Percentiles rank a stretch among this genome's conserved stretches.
Evolutionary conservation across 2,797 vertebrate species (phyloP).

Genomic region (Artibeus jamaicensis): DNA sequence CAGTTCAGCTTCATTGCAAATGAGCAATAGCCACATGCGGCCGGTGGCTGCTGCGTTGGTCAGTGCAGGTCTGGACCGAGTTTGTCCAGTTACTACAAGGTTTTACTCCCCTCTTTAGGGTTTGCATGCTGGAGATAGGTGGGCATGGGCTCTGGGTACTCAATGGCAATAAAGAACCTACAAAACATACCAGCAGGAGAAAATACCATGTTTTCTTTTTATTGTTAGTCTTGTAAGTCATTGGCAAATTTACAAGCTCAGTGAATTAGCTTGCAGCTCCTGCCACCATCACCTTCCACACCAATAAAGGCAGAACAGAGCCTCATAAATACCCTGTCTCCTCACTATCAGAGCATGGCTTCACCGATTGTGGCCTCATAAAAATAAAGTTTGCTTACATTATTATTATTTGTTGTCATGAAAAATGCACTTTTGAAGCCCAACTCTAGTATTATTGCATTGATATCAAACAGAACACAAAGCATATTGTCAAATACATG

Average conservation of each 20-base stretch:
- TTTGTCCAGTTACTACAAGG: background rate
- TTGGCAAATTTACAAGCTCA: conserved; percentile 80
- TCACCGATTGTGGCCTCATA: conserved; percentile 81
- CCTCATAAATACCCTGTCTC: conserved; percentile 84
- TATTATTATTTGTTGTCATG: conserved; percentile 77
- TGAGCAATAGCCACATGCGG: background rate
- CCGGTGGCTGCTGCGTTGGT: background rate
- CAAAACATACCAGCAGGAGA: background rate
- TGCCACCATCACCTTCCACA: conserved; percentile 82
- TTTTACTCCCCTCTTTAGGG: background rate
- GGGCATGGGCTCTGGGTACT: background rate
- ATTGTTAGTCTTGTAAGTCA: conserved; percentile 74
- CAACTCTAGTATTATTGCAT: conserved; percentile 72
- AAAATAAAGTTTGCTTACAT: conserved; percentile 69
- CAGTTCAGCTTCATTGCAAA: background rate
- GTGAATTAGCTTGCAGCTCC: conserved; percentile 80
- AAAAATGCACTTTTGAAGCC: conserved; percentile 77
- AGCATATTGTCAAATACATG: conserved; percentile 79
- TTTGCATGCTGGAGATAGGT: background rate
- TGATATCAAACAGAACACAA: conserved; percentile 78
- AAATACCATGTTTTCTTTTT: conserved; percentile 41
- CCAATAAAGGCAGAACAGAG: conserved; percentile 83
- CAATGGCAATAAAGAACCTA: background rate
- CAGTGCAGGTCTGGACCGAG: background rate
- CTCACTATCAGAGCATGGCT: conserved; percentile 84